A percentile compares a stretch with the other conserved stretches of the same genome.
These are phyloP conservation scores for Saguinus imperator DNA, from an alignment of 2,113 vertebrate species.

Conservation along the genomic window DNA sequence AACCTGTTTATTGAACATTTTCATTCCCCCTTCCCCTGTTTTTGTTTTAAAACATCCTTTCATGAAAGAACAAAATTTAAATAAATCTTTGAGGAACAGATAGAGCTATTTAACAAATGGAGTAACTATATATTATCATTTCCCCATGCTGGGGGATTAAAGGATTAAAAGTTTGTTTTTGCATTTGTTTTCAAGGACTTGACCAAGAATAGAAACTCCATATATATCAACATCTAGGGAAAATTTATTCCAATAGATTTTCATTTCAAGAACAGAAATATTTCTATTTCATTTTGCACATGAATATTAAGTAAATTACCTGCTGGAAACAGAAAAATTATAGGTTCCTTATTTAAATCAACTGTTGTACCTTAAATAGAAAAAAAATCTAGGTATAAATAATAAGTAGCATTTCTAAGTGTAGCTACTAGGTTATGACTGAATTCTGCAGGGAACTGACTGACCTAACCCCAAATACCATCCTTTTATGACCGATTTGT, in stretches of 20 bases:
- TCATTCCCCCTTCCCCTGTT: background rate
- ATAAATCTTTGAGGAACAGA: background rate
- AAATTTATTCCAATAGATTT: conserved; percentile 20
- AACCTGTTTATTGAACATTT: conserved; percentile 34
- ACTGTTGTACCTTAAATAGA: background rate
- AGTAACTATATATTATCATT: conserved; percentile 14
- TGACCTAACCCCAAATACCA: background rate
- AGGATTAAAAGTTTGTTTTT: conserved; percentile 65
- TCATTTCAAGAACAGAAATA: conserved; percentile 54
- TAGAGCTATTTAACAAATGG: conserved; percentile 46
- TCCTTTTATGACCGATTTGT: conserved; percentile 23
- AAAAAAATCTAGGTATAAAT: background rate
- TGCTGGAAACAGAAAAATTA: conserved; percentile 84
- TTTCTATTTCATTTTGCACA: conserved; percentile 82
- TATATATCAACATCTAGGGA: background rate
- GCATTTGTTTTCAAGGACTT: conserved; percentile 42
- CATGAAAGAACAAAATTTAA: background rate
- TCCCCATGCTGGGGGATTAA: background rate
- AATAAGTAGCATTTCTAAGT: conserved; percentile 49
- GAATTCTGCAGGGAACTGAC: conserved; percentile 40
- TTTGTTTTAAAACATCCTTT: conserved; percentile 46
- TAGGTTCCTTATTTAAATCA: conserved; percentile 19
- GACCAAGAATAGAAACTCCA: conserved; percentile 53
- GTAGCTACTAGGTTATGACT: conserved; percentile 28
- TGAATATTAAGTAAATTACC: conserved; percentile 90